Base-by-base conservation (phyloP, 1,140 invertebrate genomes). In the Aphelinus atriplicis region DNA sequence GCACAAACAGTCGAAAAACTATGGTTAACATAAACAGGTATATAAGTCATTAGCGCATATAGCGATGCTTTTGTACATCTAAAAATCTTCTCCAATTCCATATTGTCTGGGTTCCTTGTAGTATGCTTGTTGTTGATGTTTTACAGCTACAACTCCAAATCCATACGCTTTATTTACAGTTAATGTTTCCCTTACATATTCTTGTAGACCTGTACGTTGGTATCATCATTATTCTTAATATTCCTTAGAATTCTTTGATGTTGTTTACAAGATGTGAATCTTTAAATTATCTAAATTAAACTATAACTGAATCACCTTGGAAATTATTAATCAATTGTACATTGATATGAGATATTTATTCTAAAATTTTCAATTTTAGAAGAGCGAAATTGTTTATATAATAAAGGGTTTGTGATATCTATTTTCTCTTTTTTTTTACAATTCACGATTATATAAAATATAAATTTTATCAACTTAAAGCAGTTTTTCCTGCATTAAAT, bases 161-260 rank as follows among this genome's bases (percentile, higher is more conserved):
- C 75, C 75, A 62, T 62, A 63, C 26, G n/a, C 42, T 73, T 69
- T 78, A 76, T 76, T 78, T 77, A 79, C 74, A 79, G 65, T 64
- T 73, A 70, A 77, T 62, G 69, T 77, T 77, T 75, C 73, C 63
- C 71, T 77, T 71, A 77, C 70, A 75, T 62, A 68, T 61, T 76
- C 61, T 77, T 58, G 78, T 57, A 73, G 68, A 75, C 71, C 75
- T 79, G 61, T 67, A 74, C 72, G 75, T 80, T 64, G 71, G 76
- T 69, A 78, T 75, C 60, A 77, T 77, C 65, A 75, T 78, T 67
- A 76, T 74, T 57, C 3, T 48, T 42, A 10, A 55, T 78, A 78
- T 56, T 79, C 77, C 64, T 79, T 64, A 79, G 2, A 55, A 7
- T 3, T 55, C 5, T 71, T 53, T 26, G 26, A 43, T 50, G 75